Evolutionary conservation across 2,113 vertebrate genomes (phyloP).

Genomic region (Pongo abelii): DNA sequence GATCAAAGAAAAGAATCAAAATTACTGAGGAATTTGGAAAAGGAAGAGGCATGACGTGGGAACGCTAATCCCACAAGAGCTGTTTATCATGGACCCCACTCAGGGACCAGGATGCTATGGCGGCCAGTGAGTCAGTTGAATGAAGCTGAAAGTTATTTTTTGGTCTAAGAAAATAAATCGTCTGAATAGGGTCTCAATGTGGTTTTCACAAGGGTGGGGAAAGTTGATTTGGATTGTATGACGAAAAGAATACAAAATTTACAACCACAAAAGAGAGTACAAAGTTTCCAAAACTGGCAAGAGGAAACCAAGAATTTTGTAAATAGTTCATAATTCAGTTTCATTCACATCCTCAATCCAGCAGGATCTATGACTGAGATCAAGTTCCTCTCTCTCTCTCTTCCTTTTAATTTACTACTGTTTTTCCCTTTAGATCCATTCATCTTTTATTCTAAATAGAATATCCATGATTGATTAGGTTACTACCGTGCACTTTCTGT

Average conservation of each 20-base stretch:
- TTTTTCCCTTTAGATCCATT: neutral
- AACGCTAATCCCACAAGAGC: neutral
- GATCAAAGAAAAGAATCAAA: slow-evolving; percentile 56
- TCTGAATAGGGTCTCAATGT: slow-evolving; percentile 22
- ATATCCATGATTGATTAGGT: neutral
- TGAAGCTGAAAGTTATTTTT: slow-evolving; percentile 35
- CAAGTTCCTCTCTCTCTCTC: neutral
- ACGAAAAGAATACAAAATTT: slow-evolving; percentile 46
- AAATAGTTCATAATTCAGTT: slow-evolving; percentile 15
- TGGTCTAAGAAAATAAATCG: slow-evolving; percentile 60
- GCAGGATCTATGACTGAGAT: neutral
- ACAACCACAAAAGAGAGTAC: neutral
- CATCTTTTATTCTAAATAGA: slow-evolving; percentile 32
- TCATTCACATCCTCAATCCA: accelerated
- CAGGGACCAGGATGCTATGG: neutral
- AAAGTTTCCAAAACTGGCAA: neutral
- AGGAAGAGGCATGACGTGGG: neutral
- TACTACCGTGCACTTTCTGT: slow-evolving; percentile 35
- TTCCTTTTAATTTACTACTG: neutral
- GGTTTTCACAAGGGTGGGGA: slow-evolving; percentile 20
- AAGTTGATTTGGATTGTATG: neutral
- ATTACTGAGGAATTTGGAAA: neutral
- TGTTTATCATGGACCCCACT: neutral
- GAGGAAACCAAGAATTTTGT: slow-evolving; percentile 27
- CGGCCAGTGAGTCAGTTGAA: neutral